Conservation (phyloP, 2,797 vertebrate species). For the Myiothlypis coronata region DNA sequence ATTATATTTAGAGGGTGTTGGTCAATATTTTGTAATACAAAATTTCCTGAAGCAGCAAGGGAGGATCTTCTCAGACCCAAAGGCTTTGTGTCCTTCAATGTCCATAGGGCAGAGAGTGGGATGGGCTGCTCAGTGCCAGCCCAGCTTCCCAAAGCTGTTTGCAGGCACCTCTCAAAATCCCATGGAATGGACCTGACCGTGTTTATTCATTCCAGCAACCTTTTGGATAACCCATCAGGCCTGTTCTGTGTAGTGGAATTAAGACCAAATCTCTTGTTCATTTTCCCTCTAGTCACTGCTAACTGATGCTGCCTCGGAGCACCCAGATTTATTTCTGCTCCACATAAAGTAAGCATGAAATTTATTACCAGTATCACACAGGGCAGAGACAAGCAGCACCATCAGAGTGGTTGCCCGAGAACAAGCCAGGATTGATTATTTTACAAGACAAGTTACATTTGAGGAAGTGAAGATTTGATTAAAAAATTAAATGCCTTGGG, state of each 20-base stretch:
- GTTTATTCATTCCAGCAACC: neutral
- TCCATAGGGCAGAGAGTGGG: neutral
- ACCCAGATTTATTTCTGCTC: neutral
- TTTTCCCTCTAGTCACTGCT: neutral
- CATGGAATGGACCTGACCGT: neutral
- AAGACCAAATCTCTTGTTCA: neutral
- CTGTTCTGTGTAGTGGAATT: neutral
- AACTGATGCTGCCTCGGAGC: neutral
- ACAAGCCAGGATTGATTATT: slow-evolving; percentile 29
- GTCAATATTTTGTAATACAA: neutral
- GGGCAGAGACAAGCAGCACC: neutral
- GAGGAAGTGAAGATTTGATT: slow-evolving; percentile 35
- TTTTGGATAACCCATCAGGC: neutral
- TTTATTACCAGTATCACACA: neutral
- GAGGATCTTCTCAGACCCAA: accelerated
- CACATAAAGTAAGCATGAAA: neutral
- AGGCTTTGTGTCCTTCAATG: neutral
- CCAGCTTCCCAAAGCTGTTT: neutral
- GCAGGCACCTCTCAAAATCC: neutral
- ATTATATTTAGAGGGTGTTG: neutral
- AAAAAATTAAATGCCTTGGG: slow-evolving; percentile 37
- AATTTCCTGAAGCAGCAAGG: neutral
- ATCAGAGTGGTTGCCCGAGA: neutral
- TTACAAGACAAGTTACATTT: slow-evolving; percentile 21
- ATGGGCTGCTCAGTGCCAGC: neutral